Evolutionary conservation across 2,888 invertebrate genomes (phyloP), one percentile per base, ranked within the genome.

Genomic region (Nomada fabriciana): DNA sequence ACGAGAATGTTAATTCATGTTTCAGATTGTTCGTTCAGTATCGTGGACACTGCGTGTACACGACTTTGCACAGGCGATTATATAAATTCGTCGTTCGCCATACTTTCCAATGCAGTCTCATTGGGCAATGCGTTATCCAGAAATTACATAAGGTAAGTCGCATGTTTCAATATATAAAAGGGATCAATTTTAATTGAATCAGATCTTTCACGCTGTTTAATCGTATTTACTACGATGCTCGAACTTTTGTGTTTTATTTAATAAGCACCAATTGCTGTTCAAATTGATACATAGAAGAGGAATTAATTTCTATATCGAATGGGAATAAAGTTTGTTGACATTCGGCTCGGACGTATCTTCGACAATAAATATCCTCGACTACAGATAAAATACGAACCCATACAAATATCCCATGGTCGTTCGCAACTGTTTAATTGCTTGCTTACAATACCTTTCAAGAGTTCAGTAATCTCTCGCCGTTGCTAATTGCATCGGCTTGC

Each of bases 81-180:
- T 50, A 70, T 79, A 79, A 79, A 78, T 60, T 57, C 69, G 55
- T 61, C 67, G 79, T 77, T 47, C 36, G 69, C 69, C 69, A 53
- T 57, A 64, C 79, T 79, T 79, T 78, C 79, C 64, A 78, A 78
- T 78, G 52, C 29, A 78, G 43, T 64, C 69, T 65, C 47, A 63
- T 36, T 63, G 23, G 42, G 42, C 4, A 53, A 75, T 42, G 50
- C 15, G 52, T 42, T 25, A 52, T 68, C n/a, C 72, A 42, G 36
- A 7, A 42, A 4, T 76, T 76, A 71, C 61, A 9, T 53, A 76
- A 75, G 43, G 2, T 43, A n/a, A 47, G 20, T 36, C 47, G 57
- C 15, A 50, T 9, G 25, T 36, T 36, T 25, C 72, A 29, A 36
- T 57, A 59, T 18, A 57, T 57, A n/a, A 43, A 65, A 64, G 64